A percentile compares a stretch with the other conserved stretches of the same genome.
Conservation (phyloP, 2,797 vertebrate genomes). For the Lophotriccus pileatus region DNA sequence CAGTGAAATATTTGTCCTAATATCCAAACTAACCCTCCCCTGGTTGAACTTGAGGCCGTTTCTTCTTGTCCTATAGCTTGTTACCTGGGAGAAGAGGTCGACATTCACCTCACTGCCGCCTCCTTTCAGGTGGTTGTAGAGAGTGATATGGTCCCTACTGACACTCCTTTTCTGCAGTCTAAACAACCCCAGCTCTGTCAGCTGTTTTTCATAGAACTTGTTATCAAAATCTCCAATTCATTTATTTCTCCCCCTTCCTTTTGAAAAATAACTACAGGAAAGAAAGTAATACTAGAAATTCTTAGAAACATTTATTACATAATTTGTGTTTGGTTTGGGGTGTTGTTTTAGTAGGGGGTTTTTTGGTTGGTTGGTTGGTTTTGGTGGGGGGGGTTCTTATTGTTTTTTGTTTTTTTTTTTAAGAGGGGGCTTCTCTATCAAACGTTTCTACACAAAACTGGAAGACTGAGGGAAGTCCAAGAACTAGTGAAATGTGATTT, state of each 20-base stretch:
- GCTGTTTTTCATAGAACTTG: neutral
- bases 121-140: neutral
- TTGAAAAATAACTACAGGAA: neutral
- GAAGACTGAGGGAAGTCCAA: neutral
- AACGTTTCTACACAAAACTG: neutral
- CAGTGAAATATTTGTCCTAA: neutral
- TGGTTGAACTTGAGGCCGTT: neutral
- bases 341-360: too few relatives aligned
- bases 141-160: neutral
- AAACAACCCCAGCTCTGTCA: neutral
- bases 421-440: neutral
- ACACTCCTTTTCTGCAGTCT: neutral
- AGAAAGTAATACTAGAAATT: neutral
- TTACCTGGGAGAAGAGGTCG: neutral
- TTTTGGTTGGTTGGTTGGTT: neutral
- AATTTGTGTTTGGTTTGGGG: neutral
- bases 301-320: neutral
- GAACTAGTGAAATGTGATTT: neutral
- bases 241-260: neutral
- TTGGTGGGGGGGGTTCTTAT: too few relatives aligned
- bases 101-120: rapidly evolving
- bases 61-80: neutral
- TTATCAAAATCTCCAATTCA: neutral
- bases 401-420: neutral
- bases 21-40: neutral